Conservation (phyloP, 2,113 vertebrate species). For the Camelus dromedarius region DNA sequence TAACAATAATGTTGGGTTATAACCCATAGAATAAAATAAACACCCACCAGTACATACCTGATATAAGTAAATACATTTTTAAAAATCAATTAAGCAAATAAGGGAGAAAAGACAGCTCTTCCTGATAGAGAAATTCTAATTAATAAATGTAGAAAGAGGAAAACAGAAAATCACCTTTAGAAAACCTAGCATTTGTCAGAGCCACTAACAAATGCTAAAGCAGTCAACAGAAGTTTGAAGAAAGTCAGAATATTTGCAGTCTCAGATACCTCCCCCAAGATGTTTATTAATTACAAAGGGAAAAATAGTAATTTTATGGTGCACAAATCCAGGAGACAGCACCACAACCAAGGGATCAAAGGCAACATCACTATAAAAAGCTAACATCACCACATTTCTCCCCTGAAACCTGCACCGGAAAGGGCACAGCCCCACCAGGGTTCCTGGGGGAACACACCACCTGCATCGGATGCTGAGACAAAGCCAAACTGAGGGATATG, state of each 20-base stretch:
- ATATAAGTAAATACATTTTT: neutral
- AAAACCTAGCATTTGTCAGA: neutral
- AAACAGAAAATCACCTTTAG: neutral
- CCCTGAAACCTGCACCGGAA: neutral
- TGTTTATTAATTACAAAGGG: neutral
- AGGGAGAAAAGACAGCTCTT: neutral
- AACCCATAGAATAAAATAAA: neutral
- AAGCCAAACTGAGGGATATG: neutral
- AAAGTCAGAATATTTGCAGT: neutral
- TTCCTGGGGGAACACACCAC: neutral
- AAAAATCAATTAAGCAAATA: neutral
- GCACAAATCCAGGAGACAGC: neutral
- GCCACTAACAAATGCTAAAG: neutral
- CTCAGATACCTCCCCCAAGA: neutral
- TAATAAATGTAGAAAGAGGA: neutral
- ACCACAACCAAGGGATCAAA: neutral
- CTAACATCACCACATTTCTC: neutral
- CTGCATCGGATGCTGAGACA: neutral
- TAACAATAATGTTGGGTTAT: neutral
- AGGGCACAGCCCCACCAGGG: neutral
- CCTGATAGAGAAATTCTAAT: neutral
- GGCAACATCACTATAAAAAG: neutral
- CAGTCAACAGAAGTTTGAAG: neutral
- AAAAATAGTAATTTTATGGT: neutral
- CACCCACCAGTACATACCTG: neutral